Percentiles rank a stretch among this genome's conserved stretches.
Conservation (phyloP, 2,113 vertebrate species). For the Semicossyphus pulcher region DNA sequence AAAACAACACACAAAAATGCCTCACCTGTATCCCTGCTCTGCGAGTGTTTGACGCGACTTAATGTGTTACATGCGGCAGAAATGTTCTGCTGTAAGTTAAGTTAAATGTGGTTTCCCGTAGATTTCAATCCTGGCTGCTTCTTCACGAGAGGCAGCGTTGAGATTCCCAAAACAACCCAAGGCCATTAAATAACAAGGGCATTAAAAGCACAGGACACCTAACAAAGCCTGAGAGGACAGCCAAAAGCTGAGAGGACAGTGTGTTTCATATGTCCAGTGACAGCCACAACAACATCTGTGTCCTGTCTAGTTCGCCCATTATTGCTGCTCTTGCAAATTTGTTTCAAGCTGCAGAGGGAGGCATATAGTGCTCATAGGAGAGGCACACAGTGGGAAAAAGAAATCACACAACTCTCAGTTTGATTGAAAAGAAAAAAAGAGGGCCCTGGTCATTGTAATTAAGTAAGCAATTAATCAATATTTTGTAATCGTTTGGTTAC, state of each 20-base stretch:
- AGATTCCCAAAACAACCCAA: slow-evolving; percentile 71
- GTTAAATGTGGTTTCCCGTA: slow-evolving; percentile 2
- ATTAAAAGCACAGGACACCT: slow-evolving; percentile 15
- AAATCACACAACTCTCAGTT: not conserved
- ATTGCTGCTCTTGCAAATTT: slow-evolving; percentile 29
- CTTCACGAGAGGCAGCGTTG: not conserved
- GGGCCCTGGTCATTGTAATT: too few species aligned
- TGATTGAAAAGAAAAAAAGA: not conserved
- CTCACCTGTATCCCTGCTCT: not conserved
- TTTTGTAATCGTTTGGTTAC: too few species aligned
- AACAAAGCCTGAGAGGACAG: slow-evolving; percentile 27
- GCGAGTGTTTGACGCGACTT: slow-evolving; percentile 1
- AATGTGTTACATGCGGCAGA: not conserved
- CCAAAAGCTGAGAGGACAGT: slow-evolving; percentile 12
- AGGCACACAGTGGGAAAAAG: not conserved
- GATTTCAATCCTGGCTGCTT: slow-evolving; percentile 5
- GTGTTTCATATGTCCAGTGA: slow-evolving; percentile 42
- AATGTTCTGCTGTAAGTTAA: not conserved
- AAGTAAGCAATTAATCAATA: too few species aligned
- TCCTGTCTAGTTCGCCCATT: slow-evolving; percentile 27
- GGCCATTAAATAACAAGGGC: slow-evolving; percentile 26
- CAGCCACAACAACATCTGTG: slow-evolving; percentile 68
- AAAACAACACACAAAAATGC: not conserved
- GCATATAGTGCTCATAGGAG: slow-evolving; percentile 13
- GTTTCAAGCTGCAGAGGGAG: slow-evolving; percentile 24